These are phyloP conservation scores for Amblyjoppa proteus DNA, from an alignment of 2,888 invertebrate genomes.

Conservation along the genomic window DNA sequence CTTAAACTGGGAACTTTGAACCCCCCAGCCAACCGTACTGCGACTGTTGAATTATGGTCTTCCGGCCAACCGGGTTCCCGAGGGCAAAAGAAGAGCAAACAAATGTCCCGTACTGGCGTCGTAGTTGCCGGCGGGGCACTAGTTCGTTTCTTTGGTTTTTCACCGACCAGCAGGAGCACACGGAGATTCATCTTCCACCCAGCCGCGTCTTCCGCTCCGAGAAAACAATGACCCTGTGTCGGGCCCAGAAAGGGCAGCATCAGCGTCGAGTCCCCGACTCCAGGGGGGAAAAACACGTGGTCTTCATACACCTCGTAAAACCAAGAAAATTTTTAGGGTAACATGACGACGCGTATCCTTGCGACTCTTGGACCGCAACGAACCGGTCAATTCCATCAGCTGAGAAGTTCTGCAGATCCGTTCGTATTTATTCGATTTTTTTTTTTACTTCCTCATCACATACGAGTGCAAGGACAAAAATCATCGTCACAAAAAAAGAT, in stretches of 20 bases:
- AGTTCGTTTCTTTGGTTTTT: constrained; percentile 63
- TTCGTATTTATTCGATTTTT: not conserved
- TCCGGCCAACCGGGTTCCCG: constrained; percentile 29
- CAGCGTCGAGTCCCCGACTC: constrained; percentile 17
- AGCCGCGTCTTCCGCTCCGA: constrained; percentile 42
- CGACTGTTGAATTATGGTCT: constrained; percentile 42
- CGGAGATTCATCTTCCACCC: constrained; percentile 20
- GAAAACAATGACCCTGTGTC: constrained; percentile 65
- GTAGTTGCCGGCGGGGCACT: constrained; percentile 37
- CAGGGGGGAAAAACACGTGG: constrained; percentile 60
- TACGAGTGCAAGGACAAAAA: not conserved
- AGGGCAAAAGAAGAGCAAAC: constrained; percentile 62
- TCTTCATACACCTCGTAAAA: constrained; percentile 46
- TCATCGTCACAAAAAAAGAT: not conserved
- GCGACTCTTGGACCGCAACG: constrained; percentile 39
- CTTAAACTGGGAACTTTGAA: not conserved
- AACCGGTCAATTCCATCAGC: constrained; percentile 32
- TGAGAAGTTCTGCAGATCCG: constrained; percentile 14
- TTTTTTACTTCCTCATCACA: not conserved
- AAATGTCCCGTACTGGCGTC: constrained; percentile 37
- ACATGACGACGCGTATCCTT: constrained; percentile 38
- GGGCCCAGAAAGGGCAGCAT: constrained; percentile 38
- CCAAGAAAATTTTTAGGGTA: constrained; percentile 38
- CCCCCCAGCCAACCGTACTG: not conserved
- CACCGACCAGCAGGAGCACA: constrained; percentile 55